phyloP scores from a whole-genome alignment of 1,140 invertebrate species.

The Plutomurus gul region DNA sequence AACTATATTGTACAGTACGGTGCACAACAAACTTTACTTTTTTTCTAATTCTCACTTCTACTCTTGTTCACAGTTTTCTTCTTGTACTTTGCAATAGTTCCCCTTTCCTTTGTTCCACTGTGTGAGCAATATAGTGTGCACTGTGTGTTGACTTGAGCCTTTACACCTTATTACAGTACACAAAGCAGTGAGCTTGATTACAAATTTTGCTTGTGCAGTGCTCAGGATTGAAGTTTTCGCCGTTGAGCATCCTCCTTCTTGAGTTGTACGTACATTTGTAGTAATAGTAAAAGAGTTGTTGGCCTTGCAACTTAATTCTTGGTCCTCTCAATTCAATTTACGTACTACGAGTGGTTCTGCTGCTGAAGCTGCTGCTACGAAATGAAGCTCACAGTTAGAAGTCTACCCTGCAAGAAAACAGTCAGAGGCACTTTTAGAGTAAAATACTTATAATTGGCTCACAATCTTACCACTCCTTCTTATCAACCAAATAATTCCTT shows the following conservation, averaged over 20 bases:
- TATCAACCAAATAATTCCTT: too few relatives aligned
- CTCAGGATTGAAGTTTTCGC: not conserved
- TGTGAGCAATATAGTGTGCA: conserved; percentile 22
- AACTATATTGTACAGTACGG: not conserved
- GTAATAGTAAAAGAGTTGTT: not conserved
- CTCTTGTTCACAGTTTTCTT: not conserved
- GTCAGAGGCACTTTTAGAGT: too few relatives aligned
- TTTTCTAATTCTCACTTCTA: not conserved
- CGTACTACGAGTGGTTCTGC: conserved; percentile 4
- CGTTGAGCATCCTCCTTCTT: conserved; percentile 20
- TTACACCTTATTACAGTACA: too few relatives aligned
- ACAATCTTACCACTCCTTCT: too few relatives aligned
- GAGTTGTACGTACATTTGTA: not conserved
- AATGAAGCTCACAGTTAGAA: not conserved
- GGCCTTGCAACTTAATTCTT: conserved; percentile 22
- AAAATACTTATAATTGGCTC: too few relatives aligned
- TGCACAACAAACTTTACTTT: not conserved
- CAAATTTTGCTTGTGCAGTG: too few relatives aligned
- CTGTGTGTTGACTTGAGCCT: conserved; percentile 8
- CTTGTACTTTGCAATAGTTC: too few relatives aligned
- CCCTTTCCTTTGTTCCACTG: conserved; percentile 7
- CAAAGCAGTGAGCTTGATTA: too few relatives aligned
- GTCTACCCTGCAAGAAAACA: not conserved
- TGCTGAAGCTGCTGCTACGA: too few relatives aligned
- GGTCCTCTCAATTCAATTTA: conserved; percentile 13